Conservation (phyloP, 2,113 vertebrate species). For the Cettia cetti region DNA sequence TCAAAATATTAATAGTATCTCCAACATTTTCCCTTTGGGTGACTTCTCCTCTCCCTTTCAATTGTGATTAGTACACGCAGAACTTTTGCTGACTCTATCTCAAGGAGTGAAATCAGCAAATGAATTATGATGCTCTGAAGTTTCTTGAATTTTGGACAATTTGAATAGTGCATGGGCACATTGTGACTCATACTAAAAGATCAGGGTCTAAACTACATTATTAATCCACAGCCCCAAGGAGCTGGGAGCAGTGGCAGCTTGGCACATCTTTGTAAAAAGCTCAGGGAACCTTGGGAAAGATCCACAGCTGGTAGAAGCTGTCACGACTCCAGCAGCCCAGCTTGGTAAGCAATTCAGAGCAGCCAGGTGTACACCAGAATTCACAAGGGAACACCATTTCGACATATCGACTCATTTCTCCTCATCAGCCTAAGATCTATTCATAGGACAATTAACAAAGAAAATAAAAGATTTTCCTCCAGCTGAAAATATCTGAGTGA, state of each 20-base stretch:
- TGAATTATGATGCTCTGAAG: background rate
- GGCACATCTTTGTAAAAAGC: background rate
- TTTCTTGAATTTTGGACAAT: background rate
- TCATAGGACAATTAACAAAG: slow-evolving; percentile 32
- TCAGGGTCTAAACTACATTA: background rate
- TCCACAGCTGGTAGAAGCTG: slow-evolving; percentile 27
- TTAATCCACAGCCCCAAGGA: background rate
- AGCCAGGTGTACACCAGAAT: slow-evolving; percentile 37
- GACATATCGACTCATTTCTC: background rate
- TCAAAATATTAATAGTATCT: background rate
- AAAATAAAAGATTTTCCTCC: slow-evolving; percentile 14
- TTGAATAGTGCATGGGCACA: background rate
- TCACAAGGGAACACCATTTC: slow-evolving; percentile 16
- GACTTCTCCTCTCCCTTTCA: background rate
- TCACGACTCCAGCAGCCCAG: slow-evolving; percentile 4
- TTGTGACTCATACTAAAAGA: background rate
- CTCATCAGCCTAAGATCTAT: slow-evolving; percentile 15
- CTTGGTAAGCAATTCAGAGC: slow-evolving; percentile 18
- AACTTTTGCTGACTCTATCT: background rate
- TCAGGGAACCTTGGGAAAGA: slow-evolving; percentile 24
- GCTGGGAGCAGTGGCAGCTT: slow-evolving; percentile 9
- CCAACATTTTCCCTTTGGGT: background rate
- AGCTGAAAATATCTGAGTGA: background rate
- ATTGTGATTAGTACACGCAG: background rate
- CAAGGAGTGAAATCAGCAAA: background rate